Evolutionary conservation across 2,888 invertebrate genomes (phyloP).

Genomic region (Iphiclides podalirius): DNA sequence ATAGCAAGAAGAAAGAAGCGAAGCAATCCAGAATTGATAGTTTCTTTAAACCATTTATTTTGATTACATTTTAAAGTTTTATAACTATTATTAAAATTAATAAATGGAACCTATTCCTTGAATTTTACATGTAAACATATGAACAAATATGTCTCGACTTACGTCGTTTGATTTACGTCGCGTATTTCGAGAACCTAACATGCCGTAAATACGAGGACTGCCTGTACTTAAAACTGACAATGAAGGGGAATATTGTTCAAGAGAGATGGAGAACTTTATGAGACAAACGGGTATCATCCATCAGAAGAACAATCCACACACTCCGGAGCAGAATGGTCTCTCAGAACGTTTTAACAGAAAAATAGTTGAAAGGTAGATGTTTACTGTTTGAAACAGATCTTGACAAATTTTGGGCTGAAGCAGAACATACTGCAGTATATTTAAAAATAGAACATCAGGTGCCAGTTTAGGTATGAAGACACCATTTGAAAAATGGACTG

Average conservation of each 20-base stretch:
- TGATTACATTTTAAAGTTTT: constrained; percentile 17
- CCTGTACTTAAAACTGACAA: too few species aligned
- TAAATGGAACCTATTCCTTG: constrained; percentile 14
- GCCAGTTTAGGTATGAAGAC: constrained; percentile 24
- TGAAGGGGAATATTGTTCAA: too few species aligned
- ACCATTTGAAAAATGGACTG: constrained; percentile 30
- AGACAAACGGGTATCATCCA: not conserved
- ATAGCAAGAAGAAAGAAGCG: constrained; percentile 22
- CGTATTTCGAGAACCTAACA: constrained; percentile 17
- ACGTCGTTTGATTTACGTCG: constrained; percentile 5
- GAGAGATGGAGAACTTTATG: too few species aligned
- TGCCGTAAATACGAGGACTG: constrained; percentile 8
- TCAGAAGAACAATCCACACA: not conserved
- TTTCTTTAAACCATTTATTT: constrained; percentile 22
- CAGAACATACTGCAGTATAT: constrained; percentile 1
- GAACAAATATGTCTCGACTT: too few species aligned
- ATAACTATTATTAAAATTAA: constrained; percentile 25
- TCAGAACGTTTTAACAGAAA: not conserved
- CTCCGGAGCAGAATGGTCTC: not conserved
- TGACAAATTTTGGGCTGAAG: not conserved
- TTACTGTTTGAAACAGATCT: constrained; percentile 3
- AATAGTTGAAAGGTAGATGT: constrained; percentile 7
- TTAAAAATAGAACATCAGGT: constrained; percentile 23
- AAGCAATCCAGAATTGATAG: constrained; percentile 24
- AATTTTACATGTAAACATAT: not conserved